These are phyloP conservation scores for Orientallactaga sibirica DNA, from an alignment of 2,797 vertebrate genomes.

Conservation along the genomic window DNA sequence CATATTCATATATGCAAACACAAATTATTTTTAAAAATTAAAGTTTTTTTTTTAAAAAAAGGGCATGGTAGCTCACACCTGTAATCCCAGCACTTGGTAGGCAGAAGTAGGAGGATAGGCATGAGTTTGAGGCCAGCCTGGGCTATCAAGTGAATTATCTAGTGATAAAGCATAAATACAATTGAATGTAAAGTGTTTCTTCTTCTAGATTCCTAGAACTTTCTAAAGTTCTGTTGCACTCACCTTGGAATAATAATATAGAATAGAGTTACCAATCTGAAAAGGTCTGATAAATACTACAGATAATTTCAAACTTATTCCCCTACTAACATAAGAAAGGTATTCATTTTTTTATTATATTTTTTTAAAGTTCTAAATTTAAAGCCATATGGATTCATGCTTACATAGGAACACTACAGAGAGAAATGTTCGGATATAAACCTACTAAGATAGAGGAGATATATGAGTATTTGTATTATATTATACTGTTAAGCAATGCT, in stretches of 20 bases:
- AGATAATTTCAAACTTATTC: slow-evolving; percentile 59
- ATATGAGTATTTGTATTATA: slow-evolving; percentile 43
- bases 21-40: no score
- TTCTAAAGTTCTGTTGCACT: slow-evolving; percentile 51
- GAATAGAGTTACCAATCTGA: neutral
- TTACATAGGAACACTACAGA: slow-evolving; percentile 20
- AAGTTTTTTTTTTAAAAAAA: no score
- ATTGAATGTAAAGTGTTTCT: slow-evolving; percentile 22
- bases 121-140: no score
- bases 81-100: no score
- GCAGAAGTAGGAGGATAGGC: no score
- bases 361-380: slow-evolving; percentile 55
- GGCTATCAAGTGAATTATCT: neutral
- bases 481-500: slow-evolving; percentile 38
- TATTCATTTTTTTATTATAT: slow-evolving; percentile 15
- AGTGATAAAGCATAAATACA: slow-evolving; percentile 28
- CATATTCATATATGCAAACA: no score
- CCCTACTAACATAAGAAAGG: slow-evolving; percentile 26
- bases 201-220: slow-evolving; percentile 3
- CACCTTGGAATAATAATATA: slow-evolving; percentile 32
- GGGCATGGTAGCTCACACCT: no score
- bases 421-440: slow-evolving; percentile 6
- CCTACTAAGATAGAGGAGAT: slow-evolving; percentile 19
- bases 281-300: slow-evolving; percentile 47
- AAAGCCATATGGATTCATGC: slow-evolving; percentile 50